These are phyloP conservation scores for Cancer borealis DNA, from an alignment of 2,888 invertebrate species.

Conservation along the genomic window DNA sequence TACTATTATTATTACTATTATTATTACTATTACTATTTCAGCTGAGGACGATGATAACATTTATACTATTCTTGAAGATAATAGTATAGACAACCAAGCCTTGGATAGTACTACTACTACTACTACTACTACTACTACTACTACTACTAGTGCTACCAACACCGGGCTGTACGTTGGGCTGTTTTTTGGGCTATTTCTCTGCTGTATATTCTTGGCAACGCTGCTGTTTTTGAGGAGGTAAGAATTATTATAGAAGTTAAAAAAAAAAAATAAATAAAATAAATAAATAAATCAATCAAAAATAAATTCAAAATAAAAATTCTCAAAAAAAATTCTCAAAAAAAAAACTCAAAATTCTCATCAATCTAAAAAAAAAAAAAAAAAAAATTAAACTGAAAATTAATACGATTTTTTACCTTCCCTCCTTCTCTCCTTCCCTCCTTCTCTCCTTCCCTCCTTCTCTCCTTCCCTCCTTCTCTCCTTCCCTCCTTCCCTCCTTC, in stretches of 20 bases:
- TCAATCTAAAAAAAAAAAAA: too few species aligned
- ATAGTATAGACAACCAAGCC: not conserved
- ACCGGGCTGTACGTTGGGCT: constrained; percentile 90
- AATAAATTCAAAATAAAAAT: too few species aligned
- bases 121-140: constrained; percentile 61
- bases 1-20: too few species aligned
- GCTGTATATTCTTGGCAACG: constrained; percentile 88
- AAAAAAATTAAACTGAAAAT: too few species aligned
- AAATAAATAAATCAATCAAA: not conserved
- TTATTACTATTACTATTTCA: not conserved
- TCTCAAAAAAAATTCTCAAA: not conserved
- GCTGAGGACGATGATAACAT: not conserved
- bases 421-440: too few species aligned
- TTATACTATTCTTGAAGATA: too few species aligned
- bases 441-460: too few species aligned
- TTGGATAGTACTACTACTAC: constrained; percentile 57
- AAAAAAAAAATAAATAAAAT: not conserved
- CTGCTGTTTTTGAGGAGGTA: constrained; percentile 85
- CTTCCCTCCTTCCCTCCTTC: too few species aligned
- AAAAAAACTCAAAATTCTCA: not conserved
- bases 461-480: too few species aligned
- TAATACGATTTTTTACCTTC: too few species aligned
- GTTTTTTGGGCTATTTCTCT: constrained; percentile 89
- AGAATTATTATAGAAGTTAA: constrained; percentile 50
- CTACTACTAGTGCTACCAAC: constrained; percentile 11